Base-by-base conservation (phyloP, 2,888 invertebrate species). In the Ariolimax columbianus region DNA sequence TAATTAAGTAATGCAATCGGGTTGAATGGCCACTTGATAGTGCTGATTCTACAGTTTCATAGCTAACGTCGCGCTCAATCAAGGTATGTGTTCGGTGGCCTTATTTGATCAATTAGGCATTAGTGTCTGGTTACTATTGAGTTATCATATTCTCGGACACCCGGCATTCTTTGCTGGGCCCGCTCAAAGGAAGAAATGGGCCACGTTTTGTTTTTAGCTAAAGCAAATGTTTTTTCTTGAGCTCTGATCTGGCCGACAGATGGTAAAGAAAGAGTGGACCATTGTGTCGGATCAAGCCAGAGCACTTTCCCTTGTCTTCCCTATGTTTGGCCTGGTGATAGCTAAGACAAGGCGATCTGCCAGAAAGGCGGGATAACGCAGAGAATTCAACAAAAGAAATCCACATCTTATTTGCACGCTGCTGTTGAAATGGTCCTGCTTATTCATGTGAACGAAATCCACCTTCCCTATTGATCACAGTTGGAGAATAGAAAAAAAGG, bases 301-400 rank as follows among this genome's bases (percentile, higher is more conserved):
- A 63, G 40, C 78, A 78, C 63, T 78, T 78, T 78, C 40, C 38
- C 78, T 26, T 78, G 78, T 78, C 78, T 78, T 66, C 38, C 1
- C 66, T 78, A 11, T 78, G 63, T 78, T 78, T 78, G 66, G 66
- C 59, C 14, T 43, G 40, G 78, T 40, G 66, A 78, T 78, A 59
- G 78, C 63, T 78, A 78, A 78, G 40, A 78, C 78, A 78, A 78
- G 77, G 40, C 40, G 59, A 78, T 66, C 66, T 78, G 78, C 78
- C 78, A 66, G 40, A 23, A 66, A 63, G 78, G 78, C 78, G 78
- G 78, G 66, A 66, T 40, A 59, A 43, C 66, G n/a, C 26, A n/a
- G 43, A n/a, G 19, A 23, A 66, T 38, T 40, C 59, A 38, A 78
- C 66, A 78, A 78, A 66, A 63, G 78, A 78, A 78, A 66, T 78